Evolutionary conservation across 2,888 invertebrate species (phyloP).

Genomic region (Agrenia bidenticulata): DNA sequence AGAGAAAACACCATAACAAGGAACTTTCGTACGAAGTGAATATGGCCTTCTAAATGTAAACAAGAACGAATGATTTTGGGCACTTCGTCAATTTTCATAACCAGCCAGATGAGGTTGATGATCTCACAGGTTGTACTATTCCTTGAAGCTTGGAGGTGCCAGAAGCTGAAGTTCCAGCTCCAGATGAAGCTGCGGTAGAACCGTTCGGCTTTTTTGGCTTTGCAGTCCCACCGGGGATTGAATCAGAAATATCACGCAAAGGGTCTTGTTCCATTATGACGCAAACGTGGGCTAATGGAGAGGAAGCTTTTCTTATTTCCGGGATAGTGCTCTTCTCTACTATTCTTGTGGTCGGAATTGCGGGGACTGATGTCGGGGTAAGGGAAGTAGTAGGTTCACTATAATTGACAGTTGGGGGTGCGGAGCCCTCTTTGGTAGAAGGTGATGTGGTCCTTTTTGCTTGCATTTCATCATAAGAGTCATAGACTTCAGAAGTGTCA

Average conservation of each 20-base stretch:
- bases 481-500: conserved; percentile 42
- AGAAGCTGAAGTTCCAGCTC: conserved; percentile 20
- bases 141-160: conserved; percentile 50
- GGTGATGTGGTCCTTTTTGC: conserved; percentile 50
- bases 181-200: conserved; percentile 23
- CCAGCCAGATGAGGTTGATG: conserved; percentile 51
- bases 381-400: conserved; percentile 23
- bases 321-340: conserved; percentile 30
- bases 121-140: conserved; percentile 51
- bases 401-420: conserved; percentile 24
- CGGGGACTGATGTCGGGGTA: conserved; percentile 24
- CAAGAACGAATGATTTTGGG: conserved; percentile 3
- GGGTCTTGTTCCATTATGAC: conserved; percentile 48
- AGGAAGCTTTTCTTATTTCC: conserved; percentile 28
- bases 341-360: conserved; percentile 17
- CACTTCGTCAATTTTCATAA: conserved; percentile 38
- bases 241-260: conserved; percentile 35
- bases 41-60: too few relatives aligned
- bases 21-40: too few relatives aligned
- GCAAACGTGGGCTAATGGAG: conserved; percentile 44
- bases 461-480: conserved; percentile 46
- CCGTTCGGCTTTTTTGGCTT: conserved; percentile 23
- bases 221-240: background rate
- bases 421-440: conserved; percentile 43
- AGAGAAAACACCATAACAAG: too few relatives aligned